These are phyloP conservation scores for Lasiommata megera DNA, from an alignment of 2,888 invertebrate genomes.

Conservation along the genomic window DNA sequence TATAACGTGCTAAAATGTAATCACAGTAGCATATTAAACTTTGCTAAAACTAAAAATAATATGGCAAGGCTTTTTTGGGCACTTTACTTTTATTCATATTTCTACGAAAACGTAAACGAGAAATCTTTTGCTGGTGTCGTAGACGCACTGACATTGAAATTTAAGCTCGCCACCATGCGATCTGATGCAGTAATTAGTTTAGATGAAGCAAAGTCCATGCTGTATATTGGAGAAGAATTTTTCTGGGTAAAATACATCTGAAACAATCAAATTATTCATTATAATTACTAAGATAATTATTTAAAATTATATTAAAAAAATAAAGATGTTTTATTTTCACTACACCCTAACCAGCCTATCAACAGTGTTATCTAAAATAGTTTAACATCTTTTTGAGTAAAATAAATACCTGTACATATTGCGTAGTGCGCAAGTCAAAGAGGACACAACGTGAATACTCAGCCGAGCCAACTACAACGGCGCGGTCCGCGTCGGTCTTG, in stretches of 20 bases:
- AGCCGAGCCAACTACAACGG: conserved; percentile 57
- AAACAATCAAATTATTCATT: conserved; percentile 36
- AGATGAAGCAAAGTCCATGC: conserved; percentile 63
- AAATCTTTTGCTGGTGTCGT: conserved; percentile 47
- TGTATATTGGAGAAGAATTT: conserved; percentile 63
- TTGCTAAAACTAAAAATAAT: too few species aligned
- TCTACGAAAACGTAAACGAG: conserved; percentile 48
- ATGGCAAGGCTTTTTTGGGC: too few species aligned
- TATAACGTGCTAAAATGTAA: too few species aligned
- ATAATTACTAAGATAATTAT: too few species aligned
- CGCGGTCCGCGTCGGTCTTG: conserved; percentile 56
- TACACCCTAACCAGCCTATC: too few species aligned
- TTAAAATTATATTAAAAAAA: too few species aligned
- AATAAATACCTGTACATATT: conserved; percentile 57
- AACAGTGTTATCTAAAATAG: too few species aligned
- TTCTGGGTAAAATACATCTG: conserved; percentile 72
- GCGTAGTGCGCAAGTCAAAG: conserved; percentile 50
- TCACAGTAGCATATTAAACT: too few species aligned
- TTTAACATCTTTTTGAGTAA: too few species aligned
- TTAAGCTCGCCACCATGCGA: conserved; percentile 52
- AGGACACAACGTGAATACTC: conserved; percentile 68
- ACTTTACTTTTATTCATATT: too few species aligned
- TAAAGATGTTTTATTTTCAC: too few species aligned
- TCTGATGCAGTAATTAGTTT: conserved; percentile 65
- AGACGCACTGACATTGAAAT: conserved; percentile 51